Evolutionary conservation across 2,888 invertebrate species (phyloP), one percentile per base, ranked within the genome.

Genomic region (Drosophila gaucha): DNA sequence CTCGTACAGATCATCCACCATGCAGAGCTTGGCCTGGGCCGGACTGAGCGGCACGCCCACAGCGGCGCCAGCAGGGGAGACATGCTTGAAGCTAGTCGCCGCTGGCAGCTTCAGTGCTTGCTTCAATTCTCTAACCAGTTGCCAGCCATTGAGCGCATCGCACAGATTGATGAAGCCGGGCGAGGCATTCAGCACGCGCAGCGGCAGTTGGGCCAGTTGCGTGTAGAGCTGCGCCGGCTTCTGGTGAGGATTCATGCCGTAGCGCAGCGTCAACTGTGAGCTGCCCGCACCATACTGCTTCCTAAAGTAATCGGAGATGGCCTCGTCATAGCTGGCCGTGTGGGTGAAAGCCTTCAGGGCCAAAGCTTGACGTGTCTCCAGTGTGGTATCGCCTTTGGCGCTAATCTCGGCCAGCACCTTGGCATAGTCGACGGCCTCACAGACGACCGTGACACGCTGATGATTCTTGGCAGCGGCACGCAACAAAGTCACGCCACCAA

Each of bases 211-310:
- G 52, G 95, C 93, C 20, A 95, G 91, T 0, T 94, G 96, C 0
- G 97, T 97, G 91, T 94, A 98, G 6, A 99, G 93, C 89, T 98
- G 98, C 0, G 98, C 98, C 0, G 98, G 98, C 90, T 97, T 97
- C 90, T 99, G 99, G 90, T 99, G 99, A 0, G 99, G 99, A 92
- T 99, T 99, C 97, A 98, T 98, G 55, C 94, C 99, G 92, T 99
- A 99, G 86, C 98, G 94, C 43, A 99, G 93, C 0, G 96, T 95
- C 49, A 98, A 89, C 90, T 98, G 98, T 0, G 97, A 95, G 2
- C 94, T 93, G 2, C 95, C 95, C 3, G 93, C 91, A 1, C 96
- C 96, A 91, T 96, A 99, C 90, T 98, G 95, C 89, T 96, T 96
- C 10, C 99, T 95, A 93, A 99, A 98, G 90, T 97, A 99, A 90